Evolutionary conservation across 2,888 invertebrate species (phyloP).

Genomic region (Clusia tigrina): DNA sequence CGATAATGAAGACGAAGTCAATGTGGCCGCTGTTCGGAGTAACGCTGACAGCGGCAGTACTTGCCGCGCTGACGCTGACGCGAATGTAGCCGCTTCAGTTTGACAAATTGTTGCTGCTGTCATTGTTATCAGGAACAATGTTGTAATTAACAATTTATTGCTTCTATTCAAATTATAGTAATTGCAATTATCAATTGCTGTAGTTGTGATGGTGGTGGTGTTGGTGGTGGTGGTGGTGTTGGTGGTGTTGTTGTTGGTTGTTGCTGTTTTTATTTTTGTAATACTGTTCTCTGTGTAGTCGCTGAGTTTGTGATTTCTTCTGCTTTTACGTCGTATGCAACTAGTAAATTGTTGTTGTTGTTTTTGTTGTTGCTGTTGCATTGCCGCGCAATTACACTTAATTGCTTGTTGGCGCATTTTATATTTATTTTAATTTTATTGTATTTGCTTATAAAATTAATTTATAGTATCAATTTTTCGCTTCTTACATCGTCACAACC

Average conservation of each 20-base stretch:
- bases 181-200: constrained; percentile 26
- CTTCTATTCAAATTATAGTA: constrained; percentile 53
- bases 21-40: constrained; percentile 48
- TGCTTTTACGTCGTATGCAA: constrained; percentile 2
- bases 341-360: constrained; percentile 18
- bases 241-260: constrained; percentile 18
- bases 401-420: constrained; percentile 20
- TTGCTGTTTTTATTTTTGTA: constrained; percentile 23
- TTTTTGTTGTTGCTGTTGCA: constrained; percentile 23
- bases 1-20: constrained; percentile 24
- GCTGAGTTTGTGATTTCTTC: background rate
- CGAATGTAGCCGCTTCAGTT: constrained; percentile 30
- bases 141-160: constrained; percentile 56
- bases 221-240: constrained; percentile 45
- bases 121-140: constrained; percentile 50
- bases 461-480: background rate
- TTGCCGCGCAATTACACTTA: constrained; percentile 17
- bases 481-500: too few species aligned
- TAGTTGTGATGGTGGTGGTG: constrained; percentile 36
- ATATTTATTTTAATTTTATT: constrained; percentile 12
- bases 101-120: constrained; percentile 46
- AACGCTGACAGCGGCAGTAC: constrained; percentile 44
- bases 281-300: too few species aligned
- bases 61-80: background rate
- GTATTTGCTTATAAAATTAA: constrained; percentile 1